phyloP scores from a whole-genome alignment of 2,113 vertebrate genomes.

The Peromyscus maniculatus region DNA sequence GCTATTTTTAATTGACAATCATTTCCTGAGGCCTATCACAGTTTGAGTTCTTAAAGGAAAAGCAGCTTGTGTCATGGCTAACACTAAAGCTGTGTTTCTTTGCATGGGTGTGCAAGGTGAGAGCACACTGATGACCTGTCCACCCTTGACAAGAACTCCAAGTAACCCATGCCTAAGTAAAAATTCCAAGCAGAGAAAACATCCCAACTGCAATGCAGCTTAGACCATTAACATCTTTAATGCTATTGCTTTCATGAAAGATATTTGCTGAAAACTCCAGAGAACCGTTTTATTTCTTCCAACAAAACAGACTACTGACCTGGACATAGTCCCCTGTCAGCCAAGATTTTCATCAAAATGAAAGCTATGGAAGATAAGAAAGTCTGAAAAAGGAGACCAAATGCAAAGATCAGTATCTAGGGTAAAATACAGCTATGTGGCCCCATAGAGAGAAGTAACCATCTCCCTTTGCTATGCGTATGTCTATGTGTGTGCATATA shows the following conservation, averaged over 20 bases:
- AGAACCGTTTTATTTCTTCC: slow-evolving; percentile 34
- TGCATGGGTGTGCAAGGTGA: not conserved
- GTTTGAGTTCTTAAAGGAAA: slow-evolving; percentile 28
- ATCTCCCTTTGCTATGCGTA: not conserved
- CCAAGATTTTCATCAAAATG: slow-evolving; percentile 58
- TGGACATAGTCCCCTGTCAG: slow-evolving; percentile 30
- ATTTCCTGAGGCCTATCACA: not conserved
- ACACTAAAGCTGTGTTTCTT: not conserved
- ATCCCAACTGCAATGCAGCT: not conserved
- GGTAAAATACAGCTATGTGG: slow-evolving; percentile 18
- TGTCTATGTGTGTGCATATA: not conserved
- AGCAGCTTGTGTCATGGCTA: not conserved
- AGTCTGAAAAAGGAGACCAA: not conserved
- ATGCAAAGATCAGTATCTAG: not conserved
- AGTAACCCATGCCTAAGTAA: not conserved
- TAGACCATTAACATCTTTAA: not conserved
- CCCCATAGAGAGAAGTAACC: not conserved
- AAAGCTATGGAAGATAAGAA: slow-evolving; percentile 14
- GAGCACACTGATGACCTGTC: not conserved
- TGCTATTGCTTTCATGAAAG: slow-evolving; percentile 20
- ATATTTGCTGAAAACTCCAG: slow-evolving; percentile 18
- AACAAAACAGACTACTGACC: slow-evolving; percentile 60
- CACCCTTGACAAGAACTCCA: not conserved
- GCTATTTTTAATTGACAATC: slow-evolving; percentile 7
- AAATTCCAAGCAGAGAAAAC: not conserved